These are phyloP conservation scores for Thomomys bottae DNA, from an alignment of 2,113 vertebrate species.

Conservation along the genomic window DNA sequence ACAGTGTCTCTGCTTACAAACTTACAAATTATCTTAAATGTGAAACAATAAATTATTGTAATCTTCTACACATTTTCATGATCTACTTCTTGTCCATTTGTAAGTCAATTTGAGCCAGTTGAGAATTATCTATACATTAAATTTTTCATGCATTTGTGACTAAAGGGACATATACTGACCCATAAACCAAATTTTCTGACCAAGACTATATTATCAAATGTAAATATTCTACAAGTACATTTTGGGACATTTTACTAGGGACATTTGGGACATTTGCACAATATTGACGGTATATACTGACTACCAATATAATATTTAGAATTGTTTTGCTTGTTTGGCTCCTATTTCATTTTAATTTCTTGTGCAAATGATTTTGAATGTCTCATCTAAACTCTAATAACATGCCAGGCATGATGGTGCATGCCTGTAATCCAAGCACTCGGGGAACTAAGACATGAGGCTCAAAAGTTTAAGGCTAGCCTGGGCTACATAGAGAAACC, in stretches of 20 bases:
- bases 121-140: neutral
- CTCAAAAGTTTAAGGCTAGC: neutral
- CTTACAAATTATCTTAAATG: neutral
- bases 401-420: neutral
- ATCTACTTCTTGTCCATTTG: neutral
- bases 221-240: neutral
- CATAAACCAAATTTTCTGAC: neutral
- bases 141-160: neutral
- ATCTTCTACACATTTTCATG: neutral
- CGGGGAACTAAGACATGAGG: neutral
- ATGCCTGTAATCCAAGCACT: neutral
- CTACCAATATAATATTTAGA: neutral
- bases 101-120: neutral
- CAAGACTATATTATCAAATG: constrained; percentile 26
- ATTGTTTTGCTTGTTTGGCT: neutral
- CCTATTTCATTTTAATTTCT: neutral
- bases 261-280: neutral
- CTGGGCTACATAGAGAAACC: neutral
- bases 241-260: neutral
- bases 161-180: neutral
- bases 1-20: neutral
- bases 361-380: neutral
- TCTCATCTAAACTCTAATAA: constrained; percentile 2
- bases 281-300: neutral
- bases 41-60: constrained; percentile 15